phyloP scores from a whole-genome alignment of 2,888 invertebrate species.

The Seira musarum region DNA sequence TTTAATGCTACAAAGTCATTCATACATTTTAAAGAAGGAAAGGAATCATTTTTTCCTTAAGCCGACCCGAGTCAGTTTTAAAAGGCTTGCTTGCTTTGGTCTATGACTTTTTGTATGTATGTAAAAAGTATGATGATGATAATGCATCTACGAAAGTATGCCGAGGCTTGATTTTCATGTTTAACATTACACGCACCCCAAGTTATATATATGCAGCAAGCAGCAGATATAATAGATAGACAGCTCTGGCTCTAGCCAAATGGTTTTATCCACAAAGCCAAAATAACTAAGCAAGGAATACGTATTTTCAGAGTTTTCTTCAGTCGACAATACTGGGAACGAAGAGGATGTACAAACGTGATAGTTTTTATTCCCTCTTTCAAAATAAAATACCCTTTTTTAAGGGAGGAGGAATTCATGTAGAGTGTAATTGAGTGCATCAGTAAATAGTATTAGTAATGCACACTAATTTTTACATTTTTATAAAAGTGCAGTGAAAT shows the following conservation, averaged over 20 bases:
- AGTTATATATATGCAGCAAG: too few relatives aligned
- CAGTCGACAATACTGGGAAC: conserved; percentile 5
- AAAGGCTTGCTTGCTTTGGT: too few relatives aligned
- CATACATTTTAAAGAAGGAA: background rate
- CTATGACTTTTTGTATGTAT: too few relatives aligned
- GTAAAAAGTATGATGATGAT: too few relatives aligned
- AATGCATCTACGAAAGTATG: too few relatives aligned
- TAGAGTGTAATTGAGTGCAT: background rate
- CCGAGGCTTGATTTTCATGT: too few relatives aligned
- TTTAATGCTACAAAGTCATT: background rate
- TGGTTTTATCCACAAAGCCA: background rate
- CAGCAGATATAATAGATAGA: too few relatives aligned
- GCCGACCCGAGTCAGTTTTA: background rate
- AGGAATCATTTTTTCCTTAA: background rate
- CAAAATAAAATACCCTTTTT: conserved; percentile 11
- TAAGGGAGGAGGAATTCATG: conserved; percentile 4
- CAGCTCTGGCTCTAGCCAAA: too few relatives aligned
- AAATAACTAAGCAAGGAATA: background rate
- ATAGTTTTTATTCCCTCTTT: conserved; percentile 9
- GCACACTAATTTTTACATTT: conserved; percentile 4
- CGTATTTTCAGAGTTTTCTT: background rate
- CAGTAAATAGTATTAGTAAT: background rate
- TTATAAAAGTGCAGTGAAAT: conserved; percentile 4
- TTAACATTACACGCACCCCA: too few relatives aligned
- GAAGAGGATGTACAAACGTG: conserved; percentile 7